A percentile compares a stretch with the other conserved stretches of the same genome.
These are phyloP conservation scores for Tetheella fluctuosa DNA, from an alignment of 2,888 invertebrate species.

Conservation along the genomic window DNA sequence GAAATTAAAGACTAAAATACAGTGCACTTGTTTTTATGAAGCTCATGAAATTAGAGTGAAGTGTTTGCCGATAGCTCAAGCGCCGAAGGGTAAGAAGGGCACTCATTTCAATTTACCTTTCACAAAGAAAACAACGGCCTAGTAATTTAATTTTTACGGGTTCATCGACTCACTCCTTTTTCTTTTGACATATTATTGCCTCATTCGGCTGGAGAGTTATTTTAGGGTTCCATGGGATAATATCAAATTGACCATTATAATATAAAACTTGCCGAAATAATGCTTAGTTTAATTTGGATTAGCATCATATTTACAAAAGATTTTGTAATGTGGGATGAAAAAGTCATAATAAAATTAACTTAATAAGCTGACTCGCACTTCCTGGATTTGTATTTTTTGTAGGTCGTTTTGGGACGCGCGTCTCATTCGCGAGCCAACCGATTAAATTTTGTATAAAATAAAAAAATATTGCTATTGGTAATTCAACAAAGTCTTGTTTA, in stretches of 20 bases:
- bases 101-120: conserved; percentile 6
- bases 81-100: not conserved
- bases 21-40: not conserved
- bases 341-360: no score
- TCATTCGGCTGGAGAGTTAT: not conserved
- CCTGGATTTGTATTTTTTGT: no score
- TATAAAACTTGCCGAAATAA: not conserved
- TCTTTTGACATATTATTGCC: not conserved
- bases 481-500: not conserved
- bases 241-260: no score
- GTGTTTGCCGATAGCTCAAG: conserved; percentile 13
- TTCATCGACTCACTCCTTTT: conserved; percentile 9
- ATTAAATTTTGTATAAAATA: not conserved
- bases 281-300: not conserved
- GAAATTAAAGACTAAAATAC: not conserved
- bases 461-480: not conserved
- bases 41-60: not conserved
- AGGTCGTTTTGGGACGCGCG: no score
- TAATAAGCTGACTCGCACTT: no score
- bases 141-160: conserved; percentile 10
- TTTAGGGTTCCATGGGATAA: not conserved
- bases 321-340: no score
- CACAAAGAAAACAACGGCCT: conserved; percentile 1
- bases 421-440: no score
- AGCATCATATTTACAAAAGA: no score